Conservation (phyloP, 2,113 vertebrate species). For the Apodemus speciosus region DNA sequence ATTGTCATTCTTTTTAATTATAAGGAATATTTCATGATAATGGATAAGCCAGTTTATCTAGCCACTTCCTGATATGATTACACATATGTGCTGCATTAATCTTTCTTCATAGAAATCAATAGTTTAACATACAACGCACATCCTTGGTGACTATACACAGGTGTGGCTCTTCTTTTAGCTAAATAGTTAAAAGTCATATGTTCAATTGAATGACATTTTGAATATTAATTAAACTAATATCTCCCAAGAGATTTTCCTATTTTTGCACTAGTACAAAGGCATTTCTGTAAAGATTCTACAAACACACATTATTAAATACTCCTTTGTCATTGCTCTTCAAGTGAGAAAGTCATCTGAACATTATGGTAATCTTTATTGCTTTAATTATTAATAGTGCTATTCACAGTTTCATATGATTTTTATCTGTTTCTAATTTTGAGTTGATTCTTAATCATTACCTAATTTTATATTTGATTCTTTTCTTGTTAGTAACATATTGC, state of each 20-base stretch:
- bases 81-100: not conserved
- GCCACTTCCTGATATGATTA: not conserved
- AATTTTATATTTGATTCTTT: not conserved
- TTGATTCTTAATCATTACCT: not conserved
- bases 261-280: not conserved
- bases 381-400: not conserved
- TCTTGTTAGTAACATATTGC: not conserved
- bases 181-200: conserved; percentile 1
- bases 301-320: not conserved
- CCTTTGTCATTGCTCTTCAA: not conserved
- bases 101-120: conserved; percentile 17
- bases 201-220: not conserved
- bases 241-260: not conserved
- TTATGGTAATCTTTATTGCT: conserved; percentile 17
- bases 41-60: not conserved
- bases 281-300: not conserved
- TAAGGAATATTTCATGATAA: not conserved
- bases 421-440: conserved; percentile 31
- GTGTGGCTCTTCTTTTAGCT: not conserved
- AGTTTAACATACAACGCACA: not conserved
- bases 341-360: not conserved
- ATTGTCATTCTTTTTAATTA: not conserved
- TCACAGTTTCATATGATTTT: conserved; percentile 13
- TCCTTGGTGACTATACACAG: not conserved
- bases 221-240: conserved; percentile 22